phyloP scores from a whole-genome alignment of 2,113 vertebrate species.

The Tenebrosternarchus preto region DNA sequence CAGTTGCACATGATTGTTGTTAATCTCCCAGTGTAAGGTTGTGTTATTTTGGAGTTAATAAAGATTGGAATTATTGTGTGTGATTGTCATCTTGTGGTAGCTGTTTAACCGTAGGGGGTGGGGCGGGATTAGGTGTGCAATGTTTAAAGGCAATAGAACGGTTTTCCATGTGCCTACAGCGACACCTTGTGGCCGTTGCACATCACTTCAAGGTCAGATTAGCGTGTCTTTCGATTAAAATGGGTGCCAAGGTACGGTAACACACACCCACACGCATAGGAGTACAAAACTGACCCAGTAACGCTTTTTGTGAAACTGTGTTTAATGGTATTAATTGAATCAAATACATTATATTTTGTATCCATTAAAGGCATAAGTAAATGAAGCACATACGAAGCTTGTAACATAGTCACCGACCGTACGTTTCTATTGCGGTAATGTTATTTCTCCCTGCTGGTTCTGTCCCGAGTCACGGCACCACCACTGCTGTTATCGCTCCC shows the following conservation, averaged over 20 bases:
- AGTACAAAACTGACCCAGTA: neutral
- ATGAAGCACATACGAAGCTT: neutral
- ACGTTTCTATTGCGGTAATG: constrained; percentile 19
- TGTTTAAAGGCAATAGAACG: neutral
- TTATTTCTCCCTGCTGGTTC: constrained; percentile 13
- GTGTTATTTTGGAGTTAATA: constrained; percentile 62
- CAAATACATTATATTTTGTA: neutral
- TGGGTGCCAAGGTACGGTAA: no score
- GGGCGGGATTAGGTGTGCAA: no score
- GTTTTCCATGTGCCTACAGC: constrained; percentile 25
- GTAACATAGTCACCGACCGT: neutral
- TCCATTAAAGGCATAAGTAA: neutral
- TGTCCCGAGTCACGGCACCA: neutral
- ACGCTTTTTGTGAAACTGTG: neutral
- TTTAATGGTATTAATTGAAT: neutral
- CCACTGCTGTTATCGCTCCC: constrained; percentile 5
- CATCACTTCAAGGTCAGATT: no score
- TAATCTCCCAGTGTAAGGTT: constrained; percentile 41
- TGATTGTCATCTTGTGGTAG: neutral
- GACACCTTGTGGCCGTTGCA: constrained; percentile 44
- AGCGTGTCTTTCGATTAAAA: no score
- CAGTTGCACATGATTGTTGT: neutral
- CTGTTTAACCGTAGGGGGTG: no score
- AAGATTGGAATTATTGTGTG: constrained; percentile 52
- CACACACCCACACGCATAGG: no score